phyloP scores from a whole-genome alignment of 2,113 vertebrate genomes.

The Dolichallabes microphthalmus region DNA sequence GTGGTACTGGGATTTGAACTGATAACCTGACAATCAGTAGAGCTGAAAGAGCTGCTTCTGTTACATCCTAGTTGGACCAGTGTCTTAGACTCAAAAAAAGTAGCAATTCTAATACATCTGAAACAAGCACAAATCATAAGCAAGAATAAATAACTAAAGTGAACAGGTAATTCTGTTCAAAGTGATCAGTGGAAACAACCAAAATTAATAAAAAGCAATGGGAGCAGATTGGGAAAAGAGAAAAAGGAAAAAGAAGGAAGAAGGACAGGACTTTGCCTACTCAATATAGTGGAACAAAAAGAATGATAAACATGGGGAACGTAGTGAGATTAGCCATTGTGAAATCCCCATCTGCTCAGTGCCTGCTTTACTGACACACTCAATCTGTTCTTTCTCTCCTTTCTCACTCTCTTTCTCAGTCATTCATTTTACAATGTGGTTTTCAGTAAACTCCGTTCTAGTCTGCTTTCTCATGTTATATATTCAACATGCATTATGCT shows the following conservation, averaged over 20 bases:
- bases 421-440: neutral
- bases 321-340: conserved; percentile 18
- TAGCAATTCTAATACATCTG: neutral
- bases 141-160: neutral
- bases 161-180: neutral
- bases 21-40: neutral
- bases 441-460: neutral
- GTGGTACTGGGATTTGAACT: neutral
- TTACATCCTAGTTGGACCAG: neutral
- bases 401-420: neutral
- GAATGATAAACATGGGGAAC: conserved; percentile 25
- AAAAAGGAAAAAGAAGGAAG: neutral
- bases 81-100: neutral
- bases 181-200: neutral
- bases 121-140: neutral
- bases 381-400: conserved; percentile 20
- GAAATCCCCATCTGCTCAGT: conserved; percentile 22
- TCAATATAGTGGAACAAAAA: conserved; percentile 19
- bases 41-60: neutral
- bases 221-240: neutral
- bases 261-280: conserved; percentile 5
- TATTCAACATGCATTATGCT: neutral
- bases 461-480: conserved; percentile 6
- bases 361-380: conserved; percentile 22
- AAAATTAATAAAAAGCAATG: neutral